Evolutionary conservation across 1,140 invertebrate species (phyloP).

Genomic region (Rhynchophorus ferrugineus): DNA sequence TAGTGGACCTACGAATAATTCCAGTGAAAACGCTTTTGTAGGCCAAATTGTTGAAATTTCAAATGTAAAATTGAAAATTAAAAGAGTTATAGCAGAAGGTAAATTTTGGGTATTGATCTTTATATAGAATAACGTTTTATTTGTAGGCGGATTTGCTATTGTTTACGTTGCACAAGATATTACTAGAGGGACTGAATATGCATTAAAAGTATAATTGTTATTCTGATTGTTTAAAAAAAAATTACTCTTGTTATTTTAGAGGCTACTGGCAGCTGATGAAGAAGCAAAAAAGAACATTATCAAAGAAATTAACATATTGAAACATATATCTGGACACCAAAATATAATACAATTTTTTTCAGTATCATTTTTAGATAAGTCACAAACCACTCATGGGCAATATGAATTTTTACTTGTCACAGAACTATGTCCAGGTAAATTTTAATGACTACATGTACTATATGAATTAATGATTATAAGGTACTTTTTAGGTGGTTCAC

Average conservation of each 20-base stretch:
- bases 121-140: slow-evolving; percentile 25
- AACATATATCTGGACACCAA: slow-evolving; percentile 68
- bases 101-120: slow-evolving; percentile 31
- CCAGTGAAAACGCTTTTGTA: slow-evolving; percentile 78
- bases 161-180: slow-evolving; percentile 90
- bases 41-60: slow-evolving; percentile 85
- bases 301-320: slow-evolving; percentile 71
- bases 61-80: slow-evolving; percentile 80
- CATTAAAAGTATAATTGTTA: slow-evolving; percentile 60
- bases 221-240: neutral
- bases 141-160: slow-evolving; percentile 87
- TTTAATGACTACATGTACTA: slow-evolving; percentile 1
- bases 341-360: slow-evolving; percentile 74
- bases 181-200: slow-evolving; percentile 79
- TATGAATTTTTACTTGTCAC: slow-evolving; percentile 37
- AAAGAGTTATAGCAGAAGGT: slow-evolving; percentile 91
- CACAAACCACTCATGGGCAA: slow-evolving; percentile 54
- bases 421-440: slow-evolving; percentile 35
- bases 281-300: slow-evolving; percentile 68
- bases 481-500: slow-evolving; percentile 55
- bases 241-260: slow-evolving; percentile 41
- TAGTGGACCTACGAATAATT: slow-evolving; percentile 51
- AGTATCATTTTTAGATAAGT: slow-evolving; percentile 64
- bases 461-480: neutral
- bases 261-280: slow-evolving; percentile 70